These are phyloP conservation scores for Cynodonichthys magdalenae DNA, from an alignment of 2,797 vertebrate species.

Conservation along the genomic window DNA sequence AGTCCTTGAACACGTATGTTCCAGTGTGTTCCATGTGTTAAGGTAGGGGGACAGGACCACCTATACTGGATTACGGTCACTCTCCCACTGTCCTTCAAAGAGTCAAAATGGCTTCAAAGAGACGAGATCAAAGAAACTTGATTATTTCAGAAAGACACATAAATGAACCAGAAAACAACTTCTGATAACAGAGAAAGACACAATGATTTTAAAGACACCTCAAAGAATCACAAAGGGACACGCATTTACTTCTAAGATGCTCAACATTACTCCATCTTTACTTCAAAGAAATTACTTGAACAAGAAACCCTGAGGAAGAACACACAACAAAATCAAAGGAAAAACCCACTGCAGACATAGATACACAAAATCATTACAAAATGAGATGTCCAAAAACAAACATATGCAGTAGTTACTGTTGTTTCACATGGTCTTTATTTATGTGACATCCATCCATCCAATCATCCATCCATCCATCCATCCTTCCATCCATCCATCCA, in stretches of 20 bases:
- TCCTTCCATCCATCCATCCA: background rate
- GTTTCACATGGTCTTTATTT: background rate
- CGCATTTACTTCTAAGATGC: background rate
- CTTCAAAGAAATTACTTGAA: constrained; percentile 4
- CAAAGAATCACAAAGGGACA: background rate
- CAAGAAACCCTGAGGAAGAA: background rate
- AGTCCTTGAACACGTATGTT: background rate
- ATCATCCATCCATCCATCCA: too few species aligned
- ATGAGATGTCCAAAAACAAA: background rate
- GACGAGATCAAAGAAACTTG: background rate
- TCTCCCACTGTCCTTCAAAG: background rate
- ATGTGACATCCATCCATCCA: background rate
- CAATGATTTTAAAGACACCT: constrained; percentile 2
- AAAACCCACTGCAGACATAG: background rate
- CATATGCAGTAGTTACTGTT: background rate
- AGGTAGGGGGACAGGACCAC: too few species aligned
- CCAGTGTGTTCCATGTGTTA: background rate
- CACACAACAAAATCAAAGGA: background rate
- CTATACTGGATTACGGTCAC: background rate
- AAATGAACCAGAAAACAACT: background rate
- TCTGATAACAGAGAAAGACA: background rate
- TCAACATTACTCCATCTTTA: constrained; percentile 1
- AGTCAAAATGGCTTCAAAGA: background rate
- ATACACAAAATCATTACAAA: background rate
- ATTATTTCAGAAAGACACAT: constrained; percentile 6